Conservation (phyloP, 2,113 vertebrate genomes). For the Diglossa brunneiventris region DNA sequence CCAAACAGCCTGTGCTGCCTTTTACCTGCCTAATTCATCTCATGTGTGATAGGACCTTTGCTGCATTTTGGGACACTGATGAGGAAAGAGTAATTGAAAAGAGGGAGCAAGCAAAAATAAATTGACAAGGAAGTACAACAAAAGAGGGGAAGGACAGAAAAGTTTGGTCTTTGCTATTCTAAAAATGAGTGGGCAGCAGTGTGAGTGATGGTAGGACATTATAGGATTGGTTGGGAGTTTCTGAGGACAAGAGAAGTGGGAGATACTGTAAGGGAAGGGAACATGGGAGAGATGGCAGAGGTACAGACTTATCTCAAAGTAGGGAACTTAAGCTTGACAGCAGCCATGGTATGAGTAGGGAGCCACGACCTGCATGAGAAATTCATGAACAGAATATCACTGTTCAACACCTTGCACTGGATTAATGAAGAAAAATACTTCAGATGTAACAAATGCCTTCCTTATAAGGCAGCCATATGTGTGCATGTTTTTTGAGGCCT, state of each 20-base stretch:
- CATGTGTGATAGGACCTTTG: neutral
- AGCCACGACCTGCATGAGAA: neutral
- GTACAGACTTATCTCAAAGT: neutral
- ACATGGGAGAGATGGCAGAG: neutral
- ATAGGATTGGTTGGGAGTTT: neutral
- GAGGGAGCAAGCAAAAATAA: neutral
- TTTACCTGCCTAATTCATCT: neutral
- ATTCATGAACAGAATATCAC: neutral
- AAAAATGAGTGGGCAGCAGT: neutral
- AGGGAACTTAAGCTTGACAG: neutral
- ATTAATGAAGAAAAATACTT: neutral
- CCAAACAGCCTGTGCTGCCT: neutral
- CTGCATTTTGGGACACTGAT: neutral
- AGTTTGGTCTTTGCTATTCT: neutral
- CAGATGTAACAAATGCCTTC: neutral
- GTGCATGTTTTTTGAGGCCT: neutral
- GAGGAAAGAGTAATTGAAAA: neutral
- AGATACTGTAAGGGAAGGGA: neutral
- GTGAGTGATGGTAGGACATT: neutral
- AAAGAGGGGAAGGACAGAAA: neutral
- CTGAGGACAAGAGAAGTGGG: neutral
- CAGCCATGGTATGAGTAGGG: rapidly evolving
- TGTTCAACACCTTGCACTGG: neutral
- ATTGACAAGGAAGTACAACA: neutral
- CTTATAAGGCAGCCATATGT: neutral